A percentile compares a stretch with the other conserved stretches of the same genome.
phyloP scores from a whole-genome alignment of 2,113 vertebrate genomes.

The Acrocephalus kingi region DNA sequence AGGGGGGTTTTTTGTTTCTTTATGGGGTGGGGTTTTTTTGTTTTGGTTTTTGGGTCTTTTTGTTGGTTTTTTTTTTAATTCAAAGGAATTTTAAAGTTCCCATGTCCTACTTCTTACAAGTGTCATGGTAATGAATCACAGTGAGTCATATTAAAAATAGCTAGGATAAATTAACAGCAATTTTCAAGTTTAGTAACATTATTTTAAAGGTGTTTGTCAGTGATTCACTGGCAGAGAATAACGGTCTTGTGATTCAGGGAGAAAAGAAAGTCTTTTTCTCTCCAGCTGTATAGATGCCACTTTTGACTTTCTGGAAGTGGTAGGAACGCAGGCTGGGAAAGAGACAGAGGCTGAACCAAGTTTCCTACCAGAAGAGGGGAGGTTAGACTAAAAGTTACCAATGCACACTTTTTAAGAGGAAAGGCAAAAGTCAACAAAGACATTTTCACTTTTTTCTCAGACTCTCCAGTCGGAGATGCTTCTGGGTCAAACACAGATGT shows the following conservation, averaged over 20 bases:
- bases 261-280: not conserved
- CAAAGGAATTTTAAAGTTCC: not conserved
- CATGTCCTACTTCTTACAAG: not conserved
- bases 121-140: not conserved
- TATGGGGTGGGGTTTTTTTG: too few species aligned
- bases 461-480: accelerated
- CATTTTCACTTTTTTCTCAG: not conserved
- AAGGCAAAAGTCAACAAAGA: not conserved
- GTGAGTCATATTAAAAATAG: not conserved
- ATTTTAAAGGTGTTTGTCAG: not conserved
- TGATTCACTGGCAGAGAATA: not conserved
- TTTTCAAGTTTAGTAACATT: not conserved
- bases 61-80: not conserved
- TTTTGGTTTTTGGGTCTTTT: not conserved
- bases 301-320: not conserved
- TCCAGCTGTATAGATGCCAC: not conserved
- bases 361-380: not conserved
- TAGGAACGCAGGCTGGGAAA: not conserved
- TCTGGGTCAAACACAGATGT: not conserved
- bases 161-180: not conserved
- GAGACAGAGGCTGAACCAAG: not conserved
- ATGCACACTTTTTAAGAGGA: not conserved
- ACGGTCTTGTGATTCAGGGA: not conserved
- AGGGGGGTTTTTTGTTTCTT: not conserved
- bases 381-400: not conserved